Base-by-base conservation (phyloP, 2,113 vertebrate species). In the Thalassoma bifasciatum region DNA sequence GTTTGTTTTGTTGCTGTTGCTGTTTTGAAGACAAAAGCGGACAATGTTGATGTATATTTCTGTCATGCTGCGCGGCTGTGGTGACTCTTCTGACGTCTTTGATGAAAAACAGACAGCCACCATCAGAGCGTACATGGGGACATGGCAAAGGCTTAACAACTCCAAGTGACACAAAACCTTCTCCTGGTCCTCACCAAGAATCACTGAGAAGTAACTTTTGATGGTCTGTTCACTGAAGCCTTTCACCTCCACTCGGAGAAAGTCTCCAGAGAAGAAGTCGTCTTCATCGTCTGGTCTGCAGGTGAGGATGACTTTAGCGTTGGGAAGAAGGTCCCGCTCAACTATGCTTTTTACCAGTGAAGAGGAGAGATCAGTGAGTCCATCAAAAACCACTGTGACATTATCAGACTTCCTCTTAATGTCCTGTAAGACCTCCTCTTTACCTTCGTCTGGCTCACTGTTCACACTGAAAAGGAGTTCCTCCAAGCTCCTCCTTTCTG, bases 41-140 rank as follows among this genome's bases (percentile, higher is more conserved):
- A 69, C 19, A 12, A 84, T 81, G 9, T 70, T 56, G 36, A 84
- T 77, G 59, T 77, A 77, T 0, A 84, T 72, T 46, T 81, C 82
- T 14, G 82, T 81, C 1, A 61, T 0, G 5, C 47, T 77, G 61
- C 53, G 46, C 0, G 73, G 59, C 53, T 81, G 72, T 72, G 46
- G 22, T 0, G 0, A 37, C 13, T 22, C 0, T 37, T 22, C 10
- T 22, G 62, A 7, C 1, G 21, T 37, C 51, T 56, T 21, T 19
- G 1, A 80, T 65, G 50, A 70, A 34, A 66, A 62, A 56, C 77
- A 81, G 36, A 0, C 77, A 47, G 82, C 65, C 60, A 84, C 0
- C 73, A 84, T 81, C 50, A 84, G 65, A 9, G 82, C 82, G 16
- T 81, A 54, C 69, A 74, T 52, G 2, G 77, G 82, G n/a, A 85